Percentiles rank a stretch among this genome's conserved stretches.
Conservation (phyloP, 2,888 invertebrate species). For the Shargacucullia verbasci region DNA sequence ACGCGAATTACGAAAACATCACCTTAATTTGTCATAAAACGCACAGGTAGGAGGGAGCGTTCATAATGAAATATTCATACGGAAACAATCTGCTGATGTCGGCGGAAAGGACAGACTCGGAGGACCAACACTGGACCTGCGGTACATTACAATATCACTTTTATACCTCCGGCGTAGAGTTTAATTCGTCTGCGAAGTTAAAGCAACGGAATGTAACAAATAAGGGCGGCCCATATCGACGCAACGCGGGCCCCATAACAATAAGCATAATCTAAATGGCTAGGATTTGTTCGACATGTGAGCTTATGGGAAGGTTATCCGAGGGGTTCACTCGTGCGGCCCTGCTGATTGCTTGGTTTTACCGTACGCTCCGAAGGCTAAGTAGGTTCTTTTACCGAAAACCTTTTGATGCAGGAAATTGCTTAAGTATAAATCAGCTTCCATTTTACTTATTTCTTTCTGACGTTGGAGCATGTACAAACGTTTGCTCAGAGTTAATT, state of each 20-base stretch:
- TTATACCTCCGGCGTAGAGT: conserved; percentile 50
- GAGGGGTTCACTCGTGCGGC: conserved; percentile 52
- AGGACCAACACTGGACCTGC: conserved; percentile 9
- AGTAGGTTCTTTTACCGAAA: conserved; percentile 34
- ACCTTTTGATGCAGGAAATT: conserved; percentile 45
- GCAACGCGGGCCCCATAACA: conserved; percentile 70
- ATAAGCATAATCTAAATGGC: conserved; percentile 76
- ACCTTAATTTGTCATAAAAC: conserved; percentile 50
- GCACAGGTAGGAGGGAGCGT: conserved; percentile 57
- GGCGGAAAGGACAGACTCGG: conserved; percentile 44
- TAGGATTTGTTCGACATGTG: conserved; percentile 72
- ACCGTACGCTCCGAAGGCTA: conserved; percentile 31
- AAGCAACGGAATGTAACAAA: conserved; percentile 53
- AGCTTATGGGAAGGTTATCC: conserved; percentile 55
- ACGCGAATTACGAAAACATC: conserved; percentile 27
- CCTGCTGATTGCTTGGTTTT: conserved; percentile 57
- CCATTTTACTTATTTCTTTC: conserved; percentile 30
- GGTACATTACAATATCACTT: conserved; percentile 46
- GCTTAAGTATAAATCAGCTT: conserved; percentile 34
- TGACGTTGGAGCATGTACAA: conserved; percentile 12
- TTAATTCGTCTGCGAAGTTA: conserved; percentile 38
- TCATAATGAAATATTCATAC: conserved; percentile 77
- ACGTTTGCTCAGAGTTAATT: conserved; percentile 24
- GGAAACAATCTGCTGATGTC: conserved; percentile 70
- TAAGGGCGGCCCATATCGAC: conserved; percentile 59